These are phyloP conservation scores for Andrena bicolor DNA, from an alignment of 2,888 invertebrate species.

Conservation along the genomic window DNA sequence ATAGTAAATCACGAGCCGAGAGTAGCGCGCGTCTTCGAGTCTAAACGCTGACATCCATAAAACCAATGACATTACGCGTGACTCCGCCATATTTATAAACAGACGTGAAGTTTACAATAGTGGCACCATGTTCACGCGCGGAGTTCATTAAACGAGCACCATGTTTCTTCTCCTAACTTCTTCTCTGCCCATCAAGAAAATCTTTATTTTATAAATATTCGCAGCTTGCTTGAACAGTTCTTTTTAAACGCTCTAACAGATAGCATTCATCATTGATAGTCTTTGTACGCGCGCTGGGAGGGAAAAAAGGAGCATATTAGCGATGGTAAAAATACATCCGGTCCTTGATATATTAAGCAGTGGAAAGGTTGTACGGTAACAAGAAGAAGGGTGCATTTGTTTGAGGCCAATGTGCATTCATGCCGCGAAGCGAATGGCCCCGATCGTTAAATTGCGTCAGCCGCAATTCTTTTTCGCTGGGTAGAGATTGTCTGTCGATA, in stretches of 20 bases:
- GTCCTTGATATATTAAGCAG: conserved; percentile 46
- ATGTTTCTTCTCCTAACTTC: neutral
- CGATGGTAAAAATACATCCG: conserved; percentile 49
- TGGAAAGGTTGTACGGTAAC: conserved; percentile 35
- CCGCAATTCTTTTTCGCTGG: neutral
- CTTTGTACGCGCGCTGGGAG: neutral
- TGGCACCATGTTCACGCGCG: neutral
- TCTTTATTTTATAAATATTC: neutral
- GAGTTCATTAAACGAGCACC: neutral
- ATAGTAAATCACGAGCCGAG: conserved; percentile 28
- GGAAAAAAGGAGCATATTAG: conserved; percentile 20
- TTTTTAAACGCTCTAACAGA: neutral
- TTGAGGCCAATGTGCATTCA: conserved; percentile 4
- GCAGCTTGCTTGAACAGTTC: no score
- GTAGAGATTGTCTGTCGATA: neutral
- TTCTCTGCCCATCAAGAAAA: neutral
- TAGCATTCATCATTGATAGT: neutral
- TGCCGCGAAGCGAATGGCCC: neutral
- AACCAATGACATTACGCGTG: conserved; percentile 7
- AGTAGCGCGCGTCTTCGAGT: neutral
- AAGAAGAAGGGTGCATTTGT: conserved; percentile 48
- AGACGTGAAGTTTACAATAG: neutral
- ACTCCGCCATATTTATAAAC: neutral
- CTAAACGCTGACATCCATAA: conserved; percentile 10
- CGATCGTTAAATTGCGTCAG: conserved; percentile 12